Percentiles rank a stretch among this genome's conserved stretches.
phyloP scores from a whole-genome alignment of 2,888 invertebrate species.

The Lamellibrachia columna region DNA sequence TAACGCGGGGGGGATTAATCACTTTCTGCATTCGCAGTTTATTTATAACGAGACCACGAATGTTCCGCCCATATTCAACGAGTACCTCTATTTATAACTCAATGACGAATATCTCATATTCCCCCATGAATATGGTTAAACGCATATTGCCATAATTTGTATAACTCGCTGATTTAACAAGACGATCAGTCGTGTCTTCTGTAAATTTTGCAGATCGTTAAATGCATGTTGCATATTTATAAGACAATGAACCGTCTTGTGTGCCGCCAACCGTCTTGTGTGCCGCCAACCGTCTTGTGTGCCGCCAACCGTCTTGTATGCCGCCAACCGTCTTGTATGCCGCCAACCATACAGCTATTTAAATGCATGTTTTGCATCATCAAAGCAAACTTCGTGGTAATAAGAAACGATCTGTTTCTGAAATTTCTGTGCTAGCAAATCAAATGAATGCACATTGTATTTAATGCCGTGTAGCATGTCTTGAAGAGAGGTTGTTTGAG shows the following conservation, averaged over 20 bases:
- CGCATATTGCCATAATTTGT: too few species aligned
- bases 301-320: background rate
- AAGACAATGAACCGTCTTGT: background rate
- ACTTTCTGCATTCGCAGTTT: background rate
- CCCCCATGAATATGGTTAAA: too few species aligned
- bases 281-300: too few species aligned
- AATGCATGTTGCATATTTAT: background rate
- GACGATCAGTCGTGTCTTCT: too few species aligned
- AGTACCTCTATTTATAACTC: background rate
- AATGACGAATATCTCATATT: background rate
- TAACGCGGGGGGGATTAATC: background rate
- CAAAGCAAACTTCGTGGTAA: background rate
- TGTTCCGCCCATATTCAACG: background rate
- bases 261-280: background rate
- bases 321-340: too few species aligned
- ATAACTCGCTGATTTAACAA: too few species aligned
- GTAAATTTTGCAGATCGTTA: too few species aligned
- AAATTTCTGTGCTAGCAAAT: background rate
- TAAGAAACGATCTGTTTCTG: background rate
- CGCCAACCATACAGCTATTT: background rate
- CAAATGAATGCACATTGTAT: background rate
- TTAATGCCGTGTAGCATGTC: background rate
- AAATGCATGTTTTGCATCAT: slow-evolving; percentile 7
- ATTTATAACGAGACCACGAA: background rate
- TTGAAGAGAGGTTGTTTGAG: background rate